A percentile compares a stretch with the other conserved stretches of the same genome.
Evolutionary conservation across 2,113 vertebrate species (phyloP).

Genomic region (Otis tarda): DNA sequence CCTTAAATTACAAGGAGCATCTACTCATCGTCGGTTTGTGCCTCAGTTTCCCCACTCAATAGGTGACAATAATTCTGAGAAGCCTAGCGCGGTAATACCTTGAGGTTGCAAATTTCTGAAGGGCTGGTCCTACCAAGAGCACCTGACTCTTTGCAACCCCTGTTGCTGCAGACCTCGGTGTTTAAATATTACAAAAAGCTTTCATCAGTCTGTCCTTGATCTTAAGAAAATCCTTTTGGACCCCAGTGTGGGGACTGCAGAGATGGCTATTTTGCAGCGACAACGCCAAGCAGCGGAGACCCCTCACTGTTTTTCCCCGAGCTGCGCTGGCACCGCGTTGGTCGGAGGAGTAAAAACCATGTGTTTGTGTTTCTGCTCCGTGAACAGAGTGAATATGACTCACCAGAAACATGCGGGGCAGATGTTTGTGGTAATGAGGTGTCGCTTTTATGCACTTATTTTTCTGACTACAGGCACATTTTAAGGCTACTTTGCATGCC

Average conservation of each 20-base stretch:
- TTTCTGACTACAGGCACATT: neutral
- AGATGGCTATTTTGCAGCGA: neutral
- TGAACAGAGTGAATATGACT: neutral
- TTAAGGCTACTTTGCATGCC: neutral
- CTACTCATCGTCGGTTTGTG: rapidly evolving
- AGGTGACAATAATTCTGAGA: no score
- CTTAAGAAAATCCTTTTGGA: neutral
- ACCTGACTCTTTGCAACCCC: neutral
- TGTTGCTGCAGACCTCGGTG: rapidly evolving
- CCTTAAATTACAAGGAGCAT: neutral
- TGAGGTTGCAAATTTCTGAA: neutral
- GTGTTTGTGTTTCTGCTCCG: constrained; percentile 21
- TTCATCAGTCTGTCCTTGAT: neutral
- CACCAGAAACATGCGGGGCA: neutral
- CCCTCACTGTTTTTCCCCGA: neutral
- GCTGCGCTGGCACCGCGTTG: neutral
- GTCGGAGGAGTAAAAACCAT: neutral
- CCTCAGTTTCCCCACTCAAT: neutral
- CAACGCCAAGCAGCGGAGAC: neutral
- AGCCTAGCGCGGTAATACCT: neutral
- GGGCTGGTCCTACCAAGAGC: neutral
- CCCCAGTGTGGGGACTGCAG: neutral
- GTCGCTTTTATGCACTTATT: neutral
- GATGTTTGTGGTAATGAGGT: constrained; percentile 45
- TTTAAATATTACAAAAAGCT: rapidly evolving